phyloP scores from a whole-genome alignment of 2,888 invertebrate genomes.

The Ennomos erosarius region DNA sequence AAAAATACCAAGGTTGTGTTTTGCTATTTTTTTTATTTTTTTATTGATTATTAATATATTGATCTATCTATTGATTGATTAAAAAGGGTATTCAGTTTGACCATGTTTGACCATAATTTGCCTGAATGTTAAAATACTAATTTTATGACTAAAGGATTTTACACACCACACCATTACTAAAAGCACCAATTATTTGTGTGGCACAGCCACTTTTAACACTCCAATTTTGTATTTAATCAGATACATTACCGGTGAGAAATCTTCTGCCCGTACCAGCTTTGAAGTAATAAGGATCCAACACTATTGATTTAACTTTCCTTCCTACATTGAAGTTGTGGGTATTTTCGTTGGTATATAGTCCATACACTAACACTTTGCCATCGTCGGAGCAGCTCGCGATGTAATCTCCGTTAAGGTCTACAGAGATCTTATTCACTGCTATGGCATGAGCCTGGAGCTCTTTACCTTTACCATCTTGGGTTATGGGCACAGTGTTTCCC shows the following conservation, averaged over 20 bases:
- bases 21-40: no score
- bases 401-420: constrained; percentile 97
- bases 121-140: no score
- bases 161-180: no score
- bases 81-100: no score
- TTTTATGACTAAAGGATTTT: no score
- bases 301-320: constrained; percentile 93
- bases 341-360: constrained; percentile 93
- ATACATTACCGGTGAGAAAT: constrained; percentile 89
- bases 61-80: no score
- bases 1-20: no score
- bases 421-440: constrained; percentile 97
- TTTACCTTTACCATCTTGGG: constrained; percentile 86
- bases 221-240: neutral
- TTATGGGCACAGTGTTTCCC: constrained; percentile 89
- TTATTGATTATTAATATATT: no score
- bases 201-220: no score
- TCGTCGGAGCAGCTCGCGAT: constrained; percentile 97
- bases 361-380: constrained; percentile 94
- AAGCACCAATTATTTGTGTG: no score
- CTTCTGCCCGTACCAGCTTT: constrained; percentile 91
- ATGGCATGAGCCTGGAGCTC: constrained; percentile 93
- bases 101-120: no score
- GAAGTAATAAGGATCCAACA: constrained; percentile 93
- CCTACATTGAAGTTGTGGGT: constrained; percentile 92